Conservation (phyloP, 2,113 vertebrate species). For the Zosterops lateralis region DNA sequence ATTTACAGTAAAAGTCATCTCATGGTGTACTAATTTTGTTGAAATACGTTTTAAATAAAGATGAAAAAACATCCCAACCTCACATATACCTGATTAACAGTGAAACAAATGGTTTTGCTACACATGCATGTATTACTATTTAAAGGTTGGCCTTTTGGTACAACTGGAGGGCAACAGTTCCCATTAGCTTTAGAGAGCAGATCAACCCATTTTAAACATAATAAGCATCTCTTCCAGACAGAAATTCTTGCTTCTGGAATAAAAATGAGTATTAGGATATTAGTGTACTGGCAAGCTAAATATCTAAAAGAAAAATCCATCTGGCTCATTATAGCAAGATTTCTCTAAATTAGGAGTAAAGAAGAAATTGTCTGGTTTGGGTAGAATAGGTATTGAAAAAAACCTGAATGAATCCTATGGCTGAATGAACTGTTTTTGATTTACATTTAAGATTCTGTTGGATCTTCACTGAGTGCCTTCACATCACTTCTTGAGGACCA, state of each 20-base stretch:
- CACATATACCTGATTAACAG: not conserved
- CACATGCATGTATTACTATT: not conserved
- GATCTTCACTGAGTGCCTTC: not conserved
- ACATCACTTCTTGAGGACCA: not conserved
- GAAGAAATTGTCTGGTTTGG: not conserved
- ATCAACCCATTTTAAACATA: not conserved
- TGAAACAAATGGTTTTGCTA: not conserved
- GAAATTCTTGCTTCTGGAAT: not conserved
- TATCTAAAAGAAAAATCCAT: constrained; percentile 6
- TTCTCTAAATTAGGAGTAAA: constrained; percentile 3
- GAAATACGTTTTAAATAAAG: not conserved
- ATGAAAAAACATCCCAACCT: fast-evolving
- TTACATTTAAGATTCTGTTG: constrained; percentile 14
- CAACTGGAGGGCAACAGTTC: not conserved
- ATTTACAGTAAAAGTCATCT: not conserved
- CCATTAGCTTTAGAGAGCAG: not conserved
- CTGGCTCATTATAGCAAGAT: not conserved
- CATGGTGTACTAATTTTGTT: not conserved
- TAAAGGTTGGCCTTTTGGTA: constrained; percentile 1
- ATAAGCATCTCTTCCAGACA: not conserved
- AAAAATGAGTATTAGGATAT: not conserved
- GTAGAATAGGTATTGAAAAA: not conserved
- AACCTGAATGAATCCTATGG: not conserved
- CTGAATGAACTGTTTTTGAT: not conserved
- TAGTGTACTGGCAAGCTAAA: not conserved